A percentile compares a stretch with the other conserved stretches of the same genome.
Conservation (phyloP, 2,113 vertebrate genomes). For the Oxyruncus cristatus region DNA sequence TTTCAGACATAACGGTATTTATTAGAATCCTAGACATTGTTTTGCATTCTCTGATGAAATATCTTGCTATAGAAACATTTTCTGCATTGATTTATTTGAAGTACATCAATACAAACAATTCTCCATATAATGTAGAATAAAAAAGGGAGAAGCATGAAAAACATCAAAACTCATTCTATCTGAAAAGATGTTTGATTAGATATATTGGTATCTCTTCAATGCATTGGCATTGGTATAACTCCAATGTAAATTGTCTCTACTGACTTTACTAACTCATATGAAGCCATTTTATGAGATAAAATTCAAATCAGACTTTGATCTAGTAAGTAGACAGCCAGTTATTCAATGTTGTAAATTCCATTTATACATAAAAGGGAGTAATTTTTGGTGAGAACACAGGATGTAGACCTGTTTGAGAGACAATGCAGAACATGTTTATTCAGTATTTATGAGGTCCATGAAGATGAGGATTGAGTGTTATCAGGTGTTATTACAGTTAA, state of each 20-base stretch:
- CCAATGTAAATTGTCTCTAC: background rate
- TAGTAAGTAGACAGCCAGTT: background rate
- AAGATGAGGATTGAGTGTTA: background rate
- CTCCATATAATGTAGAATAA: background rate
- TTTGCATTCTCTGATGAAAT: conserved; percentile 66
- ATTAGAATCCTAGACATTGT: conserved; percentile 73
- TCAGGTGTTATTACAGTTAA: background rate
- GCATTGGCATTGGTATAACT: background rate
- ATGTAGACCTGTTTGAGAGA: background rate
- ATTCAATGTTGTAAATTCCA: background rate
- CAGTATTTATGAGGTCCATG: background rate
- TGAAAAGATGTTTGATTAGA: background rate
- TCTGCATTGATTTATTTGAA: conserved; percentile 24
- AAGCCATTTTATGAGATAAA: background rate
- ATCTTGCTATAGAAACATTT: conserved; percentile 32
- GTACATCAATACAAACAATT: background rate
- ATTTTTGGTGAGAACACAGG: background rate
- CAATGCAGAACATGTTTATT: background rate
- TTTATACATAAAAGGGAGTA: background rate
- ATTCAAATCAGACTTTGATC: background rate
- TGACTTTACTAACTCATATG: background rate
- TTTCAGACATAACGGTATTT: conserved; percentile 84
- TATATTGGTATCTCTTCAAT: background rate
- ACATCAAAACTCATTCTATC: background rate
- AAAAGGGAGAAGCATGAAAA: background rate